Evolutionary conservation across 2,888 invertebrate species (phyloP), one percentile per base, ranked within the genome.

Genomic region (Hesperia comma): DNA sequence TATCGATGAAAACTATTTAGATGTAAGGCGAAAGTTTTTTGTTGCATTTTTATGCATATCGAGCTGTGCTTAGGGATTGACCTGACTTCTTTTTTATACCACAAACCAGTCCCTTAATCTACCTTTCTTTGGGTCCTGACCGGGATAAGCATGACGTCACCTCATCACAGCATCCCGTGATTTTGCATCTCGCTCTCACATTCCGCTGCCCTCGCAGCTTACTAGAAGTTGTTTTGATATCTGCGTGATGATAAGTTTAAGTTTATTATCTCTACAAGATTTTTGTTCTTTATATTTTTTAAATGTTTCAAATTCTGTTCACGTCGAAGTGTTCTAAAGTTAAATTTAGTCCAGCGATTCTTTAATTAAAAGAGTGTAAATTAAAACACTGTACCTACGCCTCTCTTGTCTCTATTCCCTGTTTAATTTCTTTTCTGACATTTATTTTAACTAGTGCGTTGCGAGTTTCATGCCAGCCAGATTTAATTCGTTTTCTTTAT

Each of bases 121-220:
- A 19, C 19, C 49, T 78, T 79, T 77, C 76, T 75, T 77, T 77
- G 75, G 78, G 78, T 77, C 80, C 63, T 78, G 53, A 62, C 43
- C 46, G 79, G 73, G 72, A 71, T 69, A 66, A 68, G 75, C 68
- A 69, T 89, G 87, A 90, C 88, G 87, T 88, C 89, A 89, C 69
- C 77, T 71, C 75, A 72, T 75, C 63, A 67, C 68, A 82, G 76
- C 79, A 81, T 82, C 79, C 76, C 72, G 70, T 70, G 70, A 68
- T 73, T 76, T 77, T 76, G 73, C 77, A 72, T 89, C 87, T 82
- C 83, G 67, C 74, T 87, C 84, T 67, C 78, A 73, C 83, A 72
- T 71, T 61, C 72, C 69, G 69, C 71, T 56, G 71, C 72, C 69
- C 68, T 62, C 56, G n/a, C 41, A 26, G 26, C 26, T 26, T 37